Base-by-base conservation (phyloP, 2,113 vertebrate species). In the Protomyctophum bolini region DNA sequence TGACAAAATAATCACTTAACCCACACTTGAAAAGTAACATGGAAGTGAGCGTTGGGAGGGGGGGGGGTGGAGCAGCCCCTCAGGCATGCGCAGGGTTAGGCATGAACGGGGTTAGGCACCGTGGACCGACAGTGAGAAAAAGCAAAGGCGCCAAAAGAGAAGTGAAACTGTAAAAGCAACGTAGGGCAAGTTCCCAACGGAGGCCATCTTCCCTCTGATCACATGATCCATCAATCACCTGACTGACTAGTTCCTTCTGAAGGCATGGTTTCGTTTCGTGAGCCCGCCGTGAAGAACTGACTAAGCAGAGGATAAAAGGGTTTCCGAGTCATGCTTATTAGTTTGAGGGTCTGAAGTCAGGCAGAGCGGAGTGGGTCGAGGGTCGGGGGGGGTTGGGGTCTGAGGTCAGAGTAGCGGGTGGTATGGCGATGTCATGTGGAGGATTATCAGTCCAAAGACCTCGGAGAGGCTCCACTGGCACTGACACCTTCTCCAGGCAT, bases 401-500 rank as follows among this genome's bases (percentile, higher is more conserved):
- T 72, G 54, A 60, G 74, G 65, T 67, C 63, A 63, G 67, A 61
- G 66, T 14, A 52, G 41, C 57, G 75, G 67, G 73, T 69, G 74
- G 75, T 41, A 41, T 73, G 66, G 66, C 58, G 59, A 55, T 75
- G 68, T 77, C 62, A 83, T 70, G 70, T 73, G 64, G 59, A 72
- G 73, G 79, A 83, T 91, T 89, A 90, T 83, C 84, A 80, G 81
- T 64, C 68, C 66, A 76, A 68, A 83, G 68, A 72, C 60, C 68
- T 79, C 28, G 55, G 33, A 41, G 33, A 46, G 63, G 29, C 66
- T 75, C 62, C 70, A 75, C 73, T 63, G 75, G 87, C 85, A 90
- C 81, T 63, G 75, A 87, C 85, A 90, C 81, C 84, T 86, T 89
- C 21, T 21, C 80, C 76, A 85, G 77, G 85, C 90, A 93, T 93